These are phyloP conservation scores for Nicator chloris DNA, from an alignment of 2,113 vertebrate species.

Conservation along the genomic window DNA sequence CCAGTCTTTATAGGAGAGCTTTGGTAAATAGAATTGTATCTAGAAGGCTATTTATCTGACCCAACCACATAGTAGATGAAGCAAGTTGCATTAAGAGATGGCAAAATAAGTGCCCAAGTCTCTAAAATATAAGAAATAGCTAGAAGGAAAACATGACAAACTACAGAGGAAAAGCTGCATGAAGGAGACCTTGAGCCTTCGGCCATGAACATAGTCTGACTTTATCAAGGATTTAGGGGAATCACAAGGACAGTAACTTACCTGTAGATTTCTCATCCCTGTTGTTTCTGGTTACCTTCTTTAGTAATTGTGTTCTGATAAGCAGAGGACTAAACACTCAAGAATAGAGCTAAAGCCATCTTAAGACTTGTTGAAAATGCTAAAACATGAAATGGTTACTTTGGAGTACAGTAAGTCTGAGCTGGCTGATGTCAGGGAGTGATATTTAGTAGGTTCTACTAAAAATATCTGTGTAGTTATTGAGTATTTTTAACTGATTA, in stretches of 20 bases:
- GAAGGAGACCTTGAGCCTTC: neutral
- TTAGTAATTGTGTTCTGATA: neutral
- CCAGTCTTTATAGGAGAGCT: neutral
- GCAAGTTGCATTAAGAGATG: neutral
- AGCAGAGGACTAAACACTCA: neutral
- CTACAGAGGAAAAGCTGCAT: neutral
- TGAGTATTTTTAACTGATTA: neutral
- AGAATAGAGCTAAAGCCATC: neutral
- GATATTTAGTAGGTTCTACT: neutral
- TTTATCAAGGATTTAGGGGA: neutral
- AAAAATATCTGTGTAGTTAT: neutral
- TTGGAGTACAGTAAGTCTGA: neutral
- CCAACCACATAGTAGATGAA: neutral
- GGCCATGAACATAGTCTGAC: neutral
- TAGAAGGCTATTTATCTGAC: neutral
- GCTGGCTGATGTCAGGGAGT: neutral
- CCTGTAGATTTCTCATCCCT: neutral
- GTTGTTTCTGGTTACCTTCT: neutral
- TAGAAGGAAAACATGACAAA: neutral
- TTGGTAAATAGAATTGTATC: neutral
- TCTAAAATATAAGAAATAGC: neutral
- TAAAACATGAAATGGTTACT: neutral
- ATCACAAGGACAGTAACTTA: neutral
- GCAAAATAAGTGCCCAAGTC: neutral
- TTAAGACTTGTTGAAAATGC: neutral